Evolutionary conservation across 1,140 invertebrate species (phyloP), one percentile per base, ranked within the genome.

Genomic region (Drosophila fuyamai): DNA sequence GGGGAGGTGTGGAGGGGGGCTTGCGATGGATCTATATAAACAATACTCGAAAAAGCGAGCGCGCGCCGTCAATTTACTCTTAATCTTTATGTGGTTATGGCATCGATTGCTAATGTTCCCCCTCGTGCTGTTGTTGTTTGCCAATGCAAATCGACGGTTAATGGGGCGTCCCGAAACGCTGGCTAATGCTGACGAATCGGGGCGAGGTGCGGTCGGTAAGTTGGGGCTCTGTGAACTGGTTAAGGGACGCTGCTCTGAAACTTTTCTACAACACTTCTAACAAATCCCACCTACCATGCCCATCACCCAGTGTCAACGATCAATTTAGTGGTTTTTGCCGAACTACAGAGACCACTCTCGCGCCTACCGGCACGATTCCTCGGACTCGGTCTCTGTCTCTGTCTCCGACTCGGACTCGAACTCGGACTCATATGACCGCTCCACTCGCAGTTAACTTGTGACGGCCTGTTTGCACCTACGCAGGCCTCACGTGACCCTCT

Each of bases 381-480:
- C 23, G 2, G 13, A 48, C 36, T 13, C 18, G 38, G 10, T 1
- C 29, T 32, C 43, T 8, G 8, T 16, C 14, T 38, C 18, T 27
- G 10, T 1, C 29, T 32, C 43, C 8, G 8, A n/a, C 14, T 38
- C 18, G 38, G 10, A 29, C 29, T 29, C 43, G 14, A 14, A 44
- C 14, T 38, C 12, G 43, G 27, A 53, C 77, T 85, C 78, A 84
- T 81, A 84, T 84, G 81, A 84, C 56, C 71, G 23, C 32, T 44
- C 18, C 36, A 44, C 29, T 47, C 55, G 53, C 59, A 58, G 32
- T 40, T 59, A 41, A 29, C 81, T 85, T 85, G 82, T 85, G 81
- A 85, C 67, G 68, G 32, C 10, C 35, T 61, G 66, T 83, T 85
- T 81, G 81, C 81, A 85, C 81, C 82, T 84, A 84, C 77, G 81